Conservation (phyloP, 2,113 vertebrate genomes). For the Gymnobelideus leadbeateri region DNA sequence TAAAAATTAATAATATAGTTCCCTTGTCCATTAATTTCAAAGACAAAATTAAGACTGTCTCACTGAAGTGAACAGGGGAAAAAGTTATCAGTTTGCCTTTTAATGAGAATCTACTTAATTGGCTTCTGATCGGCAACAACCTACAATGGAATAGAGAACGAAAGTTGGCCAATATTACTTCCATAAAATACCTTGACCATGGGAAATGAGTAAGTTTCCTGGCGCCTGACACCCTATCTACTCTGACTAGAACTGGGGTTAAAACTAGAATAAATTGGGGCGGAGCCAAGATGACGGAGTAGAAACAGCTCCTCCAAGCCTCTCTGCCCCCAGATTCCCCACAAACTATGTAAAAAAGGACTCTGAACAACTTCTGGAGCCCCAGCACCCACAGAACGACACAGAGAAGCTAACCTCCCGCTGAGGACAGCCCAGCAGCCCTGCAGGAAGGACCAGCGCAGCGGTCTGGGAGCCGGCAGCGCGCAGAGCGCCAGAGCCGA, state of each 20-base stretch:
- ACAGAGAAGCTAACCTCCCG: no score
- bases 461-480: no score
- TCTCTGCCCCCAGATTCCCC: no score
- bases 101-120: neutral
- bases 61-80: neutral
- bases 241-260: neutral
- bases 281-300: no score
- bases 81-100: neutral
- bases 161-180: neutral
- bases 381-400: no score
- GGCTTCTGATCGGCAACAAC: neutral
- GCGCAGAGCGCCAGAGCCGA: no score
- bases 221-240: neutral
- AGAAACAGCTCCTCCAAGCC: no score
- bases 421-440: no score
- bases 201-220: neutral
- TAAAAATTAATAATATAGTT: neutral
- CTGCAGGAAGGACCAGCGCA: no score
- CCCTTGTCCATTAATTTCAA: neutral
- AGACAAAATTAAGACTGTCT: neutral
- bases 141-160: neutral
- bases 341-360: no score
- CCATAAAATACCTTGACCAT: constrained; percentile 17
- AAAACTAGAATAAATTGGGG: no score
- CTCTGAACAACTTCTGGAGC: no score